Base-by-base conservation (phyloP, 2,113 vertebrate genomes). In the Microcebus griseorufus region DNA sequence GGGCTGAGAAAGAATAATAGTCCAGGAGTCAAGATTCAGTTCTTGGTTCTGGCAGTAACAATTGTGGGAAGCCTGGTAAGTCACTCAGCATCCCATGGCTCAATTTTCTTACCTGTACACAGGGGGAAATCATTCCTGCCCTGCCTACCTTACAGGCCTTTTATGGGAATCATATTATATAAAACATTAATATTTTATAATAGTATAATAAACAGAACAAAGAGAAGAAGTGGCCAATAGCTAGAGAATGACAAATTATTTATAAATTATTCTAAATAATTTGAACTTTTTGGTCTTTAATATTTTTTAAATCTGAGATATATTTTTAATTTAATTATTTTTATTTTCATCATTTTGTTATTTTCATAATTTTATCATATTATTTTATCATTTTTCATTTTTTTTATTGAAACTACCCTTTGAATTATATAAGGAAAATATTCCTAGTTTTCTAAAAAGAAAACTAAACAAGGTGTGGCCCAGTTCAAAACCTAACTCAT, bases 1-100 rank as follows among this genome's bases (percentile, higher is more conserved):
- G 6, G 86, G 22, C 45, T 96, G 62, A 93, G 65, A 93, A 58
- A 95, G n/a, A 95, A 76, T 60, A 89, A 64, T 90, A 51, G n/a
- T 29, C 22, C 39, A 29, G 51, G 39, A 95, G 42, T 78, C 37
- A 87, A n/a, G 23, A 90, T 55, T 73, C 9, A 92, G 37, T 39
- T 80, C 51, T 96, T 87, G 60, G 37, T 95, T 97, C 67, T 16
- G 55, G 62, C 17, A 67, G 9, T 85, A 94, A 76, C 45, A 94
- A 20, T 88, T 73, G 70, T 25, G 25, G 27, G 23, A 85, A 9
- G 14, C 58, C 48, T 80, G 48, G 39, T 78, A 88, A 94, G 3
- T 82, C 78, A 81, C 53, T 94, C 65, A 65, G 22, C 39, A 90
- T 67, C 17, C 65, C 22, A 14, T 69, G 25, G 67, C 23, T 65